Conservation (phyloP, 2,888 invertebrate genomes). For the Pediacus dermestoides region DNA sequence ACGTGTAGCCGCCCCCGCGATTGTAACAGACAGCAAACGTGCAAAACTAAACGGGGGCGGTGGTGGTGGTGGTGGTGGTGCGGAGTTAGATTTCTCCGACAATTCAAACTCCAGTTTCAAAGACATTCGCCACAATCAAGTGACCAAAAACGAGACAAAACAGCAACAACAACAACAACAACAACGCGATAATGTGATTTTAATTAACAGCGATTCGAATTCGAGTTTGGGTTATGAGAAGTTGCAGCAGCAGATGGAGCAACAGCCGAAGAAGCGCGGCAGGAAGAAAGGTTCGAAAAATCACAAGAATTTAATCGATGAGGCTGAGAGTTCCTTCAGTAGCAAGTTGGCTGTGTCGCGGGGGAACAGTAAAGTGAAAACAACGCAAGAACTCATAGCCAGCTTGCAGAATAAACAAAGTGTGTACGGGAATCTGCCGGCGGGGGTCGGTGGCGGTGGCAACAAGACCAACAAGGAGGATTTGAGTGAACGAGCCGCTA, state of each 20-base stretch:
- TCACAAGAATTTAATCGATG: constrained; percentile 52
- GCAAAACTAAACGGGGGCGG: constrained; percentile 53
- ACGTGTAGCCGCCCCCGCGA: constrained; percentile 28
- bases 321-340: constrained; percentile 55
- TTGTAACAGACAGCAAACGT: constrained; percentile 35
- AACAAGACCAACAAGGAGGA: constrained; percentile 36
- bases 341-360: constrained; percentile 58
- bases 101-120: constrained; percentile 50
- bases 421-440: background rate
- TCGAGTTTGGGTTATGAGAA: constrained; percentile 51
- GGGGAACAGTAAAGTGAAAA: constrained; percentile 63
- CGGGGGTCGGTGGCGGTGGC: constrained; percentile 2
- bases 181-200: constrained; percentile 37
- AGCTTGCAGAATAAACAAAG: constrained; percentile 59
- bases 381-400: constrained; percentile 77
- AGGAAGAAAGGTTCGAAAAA: constrained; percentile 59
- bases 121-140: constrained; percentile 35
- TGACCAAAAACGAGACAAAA: constrained; percentile 27
- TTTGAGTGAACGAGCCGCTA: constrained; percentile 47
- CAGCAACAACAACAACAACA: no score
- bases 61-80: constrained; percentile 42
- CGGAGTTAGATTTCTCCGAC: constrained; percentile 46
- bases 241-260: constrained; percentile 43
- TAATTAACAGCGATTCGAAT: constrained; percentile 51
- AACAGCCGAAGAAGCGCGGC: constrained; percentile 59